Evolutionary conservation across 2,888 invertebrate genomes (phyloP), one percentile per base, ranked within the genome.

Genomic region (Ischnus inquisitorius): DNA sequence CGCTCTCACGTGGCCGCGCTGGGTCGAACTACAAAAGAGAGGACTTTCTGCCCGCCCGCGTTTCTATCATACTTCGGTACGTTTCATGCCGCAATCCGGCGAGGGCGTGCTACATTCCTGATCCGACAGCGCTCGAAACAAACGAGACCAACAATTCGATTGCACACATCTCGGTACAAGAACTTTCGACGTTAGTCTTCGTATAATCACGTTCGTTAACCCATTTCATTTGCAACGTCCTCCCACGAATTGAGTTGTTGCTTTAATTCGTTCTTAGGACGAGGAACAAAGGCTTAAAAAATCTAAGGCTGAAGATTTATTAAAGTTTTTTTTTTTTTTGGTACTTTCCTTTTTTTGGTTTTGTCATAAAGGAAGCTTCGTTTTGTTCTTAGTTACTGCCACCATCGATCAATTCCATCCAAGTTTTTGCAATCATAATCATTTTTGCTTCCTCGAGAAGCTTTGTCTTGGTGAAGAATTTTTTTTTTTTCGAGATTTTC

Each of bases 1-100:
- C 65, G 68, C 68, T 84, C 77, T 82, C 82, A 83, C 72, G 65
- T 79, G 77, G 62, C 76, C 68, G 41, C 78, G 46, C 71, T 62
- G 43, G 72, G 54, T 34, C 60, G 34, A 43, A 39, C 71, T 71
- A 71, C 79, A 82, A 68, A 69, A 72, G 71, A 72, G 43, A 60
- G 28, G 64, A 41, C 76, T 64, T 67, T 74, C 74, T 41, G 64
- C 64, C 60, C 68, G 46, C 39, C 65, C 78, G 64, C 75, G 48
- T 78, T 78, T 76, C 71, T 72, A 71, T 62, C 79, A 68, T 74
- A 46, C 67, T 60, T 64, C 57, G 69, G 65, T 75, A 67, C 77
- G 78, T 80, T 79, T 79, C 83, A 71, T 76, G 65, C 75, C 64
- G 48, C 64, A 64, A 64, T 75, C 64, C 75, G 48, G 64, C 43